These are phyloP conservation scores for Echeneis naucrates DNA, from an alignment of 2,797 vertebrate genomes.

Conservation along the genomic window DNA sequence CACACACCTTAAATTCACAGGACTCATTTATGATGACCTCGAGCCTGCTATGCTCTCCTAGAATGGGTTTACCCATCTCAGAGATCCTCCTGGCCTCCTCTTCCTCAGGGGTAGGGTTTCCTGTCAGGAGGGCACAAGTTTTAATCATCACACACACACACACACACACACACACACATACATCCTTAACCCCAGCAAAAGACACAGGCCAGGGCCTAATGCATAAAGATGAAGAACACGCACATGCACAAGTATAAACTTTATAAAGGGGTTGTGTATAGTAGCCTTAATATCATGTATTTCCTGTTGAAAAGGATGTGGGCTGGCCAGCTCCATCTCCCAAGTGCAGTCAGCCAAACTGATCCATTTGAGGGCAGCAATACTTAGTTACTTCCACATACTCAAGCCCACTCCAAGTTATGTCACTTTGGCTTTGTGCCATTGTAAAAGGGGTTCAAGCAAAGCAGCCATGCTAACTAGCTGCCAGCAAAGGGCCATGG, in stretches of 20 bases:
- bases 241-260: neutral
- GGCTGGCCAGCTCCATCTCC: neutral
- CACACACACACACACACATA: no score
- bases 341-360: no score
- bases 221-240: neutral
- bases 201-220: neutral
- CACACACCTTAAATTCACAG: constrained; percentile 91
- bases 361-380: no score
- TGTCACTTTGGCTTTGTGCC: no score
- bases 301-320: neutral
- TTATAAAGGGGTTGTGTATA: constrained; percentile 31
- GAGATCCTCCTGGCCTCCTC: constrained; percentile 90
- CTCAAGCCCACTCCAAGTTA: no score
- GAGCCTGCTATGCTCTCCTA: constrained; percentile 89
- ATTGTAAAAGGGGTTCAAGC: no score
- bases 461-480: no score
- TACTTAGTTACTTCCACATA: no score
- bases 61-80: constrained; percentile 92
- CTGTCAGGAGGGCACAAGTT: constrained; percentile 52
- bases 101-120: constrained; percentile 82
- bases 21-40: constrained; percentile 93
- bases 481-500: no score
- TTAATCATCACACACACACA: no score
- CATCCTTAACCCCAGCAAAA: constrained; percentile 4
- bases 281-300: constrained; percentile 1